Conservation (phyloP, 2,888 invertebrate genomes). For the Lobophora halterata region DNA sequence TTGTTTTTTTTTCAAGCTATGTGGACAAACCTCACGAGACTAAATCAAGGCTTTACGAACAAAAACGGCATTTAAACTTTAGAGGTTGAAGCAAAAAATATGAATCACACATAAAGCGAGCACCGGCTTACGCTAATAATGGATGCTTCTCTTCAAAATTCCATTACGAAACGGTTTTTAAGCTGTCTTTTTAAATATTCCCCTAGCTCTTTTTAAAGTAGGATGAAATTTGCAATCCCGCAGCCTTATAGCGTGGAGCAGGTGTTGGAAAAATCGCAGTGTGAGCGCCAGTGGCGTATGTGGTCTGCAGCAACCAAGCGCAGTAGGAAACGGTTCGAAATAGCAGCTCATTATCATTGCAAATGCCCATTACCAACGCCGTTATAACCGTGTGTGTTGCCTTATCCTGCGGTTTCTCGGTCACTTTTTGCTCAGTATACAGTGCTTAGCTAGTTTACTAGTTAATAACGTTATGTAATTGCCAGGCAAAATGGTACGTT, state of each 20-base stretch:
- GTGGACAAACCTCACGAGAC: too few species aligned
- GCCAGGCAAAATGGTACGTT: too few species aligned
- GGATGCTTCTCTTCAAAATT: constrained; percentile 24
- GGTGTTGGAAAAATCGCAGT: constrained; percentile 19
- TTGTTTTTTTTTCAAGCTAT: too few species aligned
- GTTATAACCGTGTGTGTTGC: constrained; percentile 14
- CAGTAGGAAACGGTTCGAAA: constrained; percentile 15
- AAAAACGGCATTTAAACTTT: constrained; percentile 8
- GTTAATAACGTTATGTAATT: too few species aligned
- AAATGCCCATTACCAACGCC: constrained; percentile 15
- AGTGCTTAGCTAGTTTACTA: too few species aligned
- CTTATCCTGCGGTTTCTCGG: constrained; percentile 20
- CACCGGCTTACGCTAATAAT: constrained; percentile 18
- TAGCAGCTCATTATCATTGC: constrained; percentile 24
- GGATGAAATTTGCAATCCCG: constrained; percentile 26
- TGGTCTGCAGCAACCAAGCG: constrained; percentile 10
- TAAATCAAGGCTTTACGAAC: constrained; percentile 1
- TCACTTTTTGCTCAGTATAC: constrained; percentile 10
- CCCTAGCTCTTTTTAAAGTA: constrained; percentile 22
- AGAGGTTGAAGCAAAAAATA: constrained; percentile 11
- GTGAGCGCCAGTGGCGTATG: constrained; percentile 13
- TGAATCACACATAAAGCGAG: constrained; percentile 21
- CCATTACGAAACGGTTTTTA: constrained; percentile 25
- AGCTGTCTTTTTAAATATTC: constrained; percentile 24
- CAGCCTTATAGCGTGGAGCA: constrained; percentile 14